Evolutionary conservation across 1,140 invertebrate species (phyloP), one percentile per base, ranked within the genome.

Genomic region (Hyposmocoma kahamanoa): DNA sequence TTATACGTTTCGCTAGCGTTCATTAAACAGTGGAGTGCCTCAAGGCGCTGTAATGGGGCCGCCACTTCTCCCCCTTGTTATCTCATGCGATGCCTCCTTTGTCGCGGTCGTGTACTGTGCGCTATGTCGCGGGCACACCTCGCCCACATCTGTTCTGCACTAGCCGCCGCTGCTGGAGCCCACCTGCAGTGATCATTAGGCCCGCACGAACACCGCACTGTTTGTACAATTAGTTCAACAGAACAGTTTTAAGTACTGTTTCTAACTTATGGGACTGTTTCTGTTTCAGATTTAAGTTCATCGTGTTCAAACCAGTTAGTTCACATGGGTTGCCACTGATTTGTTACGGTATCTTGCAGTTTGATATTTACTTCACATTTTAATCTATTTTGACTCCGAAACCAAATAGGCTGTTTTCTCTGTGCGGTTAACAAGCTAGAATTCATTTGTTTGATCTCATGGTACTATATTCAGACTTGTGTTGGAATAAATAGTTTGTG

Each of bases 131-230:
- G 24, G 24, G n/a, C n/a, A n/a, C n/a, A n/a, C n/a, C 24, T 26
- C 24, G 24, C 13, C 6, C 28, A 61, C 55, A 53, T 56, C 54
- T 53, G 59, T 54, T 53, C 53, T 53, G 59, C 58, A 56, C 56
- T 52, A 43, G 32, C 1, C 11, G 15, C 32, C 13, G 24, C 13
- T 15, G 32, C 51, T 45, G 41, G 46, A 47, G 38, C 46, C 53
- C 66, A 74, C 74, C 75, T 76, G 72, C 46, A 65, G 47, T 53
- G 57, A 63, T 79, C 70, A 62, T 75, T 71, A 75, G 55, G 47
- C 43, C 43, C 59, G 49, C 60, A 64, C 61, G 45, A 57, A 56
- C 52, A 48, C 59, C 64, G 60, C 62, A 66, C 62, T 67, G 72
- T 75, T 72, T 72, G 67, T 61, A 59, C 66, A 63, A 67, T 71